phyloP scores from a whole-genome alignment of 2,797 vertebrate genomes.

The Cynopterus sphinx region DNA sequence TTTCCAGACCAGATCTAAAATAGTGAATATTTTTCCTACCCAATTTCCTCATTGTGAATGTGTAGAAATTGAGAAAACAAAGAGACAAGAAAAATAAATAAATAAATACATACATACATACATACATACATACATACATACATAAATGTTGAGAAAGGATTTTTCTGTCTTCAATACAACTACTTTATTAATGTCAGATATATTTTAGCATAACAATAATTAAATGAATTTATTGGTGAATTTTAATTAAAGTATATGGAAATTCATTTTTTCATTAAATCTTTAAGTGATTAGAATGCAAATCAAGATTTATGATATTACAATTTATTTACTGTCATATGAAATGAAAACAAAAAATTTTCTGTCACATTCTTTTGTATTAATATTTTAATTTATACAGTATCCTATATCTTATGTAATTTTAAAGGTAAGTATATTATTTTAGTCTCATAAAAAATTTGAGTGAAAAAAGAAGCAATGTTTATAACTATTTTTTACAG shows the following conservation, averaged over 20 bases:
- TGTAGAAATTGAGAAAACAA: not conserved
- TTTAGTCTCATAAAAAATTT: not conserved
- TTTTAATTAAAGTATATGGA: slow-evolving; percentile 23
- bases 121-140: too few relatives aligned
- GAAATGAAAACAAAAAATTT: slow-evolving; percentile 47
- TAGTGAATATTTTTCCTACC: not conserved
- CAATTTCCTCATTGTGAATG: not conserved
- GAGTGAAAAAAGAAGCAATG: not conserved
- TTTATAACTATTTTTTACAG: not conserved
- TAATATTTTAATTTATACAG: not conserved
- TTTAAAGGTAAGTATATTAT: not conserved
- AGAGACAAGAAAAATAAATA: not conserved
- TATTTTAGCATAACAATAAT: slow-evolving; percentile 9
- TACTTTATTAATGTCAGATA: not conserved
- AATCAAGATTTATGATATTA: not conserved
- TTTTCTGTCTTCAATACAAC: not conserved
- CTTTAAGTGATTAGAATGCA: slow-evolving; percentile 26
- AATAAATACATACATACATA: not conserved
- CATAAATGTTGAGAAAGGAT: not conserved
- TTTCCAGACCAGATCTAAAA: slow-evolving; percentile 44
- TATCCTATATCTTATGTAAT: not conserved
- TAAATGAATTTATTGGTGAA: not conserved
- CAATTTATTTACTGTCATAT: not conserved
- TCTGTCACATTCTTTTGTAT: not conserved
- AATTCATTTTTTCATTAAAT: not conserved